Evolutionary conservation across 1,140 invertebrate genomes (phyloP), one percentile per base, ranked within the genome.

Genomic region (Philaenus spumarius): DNA sequence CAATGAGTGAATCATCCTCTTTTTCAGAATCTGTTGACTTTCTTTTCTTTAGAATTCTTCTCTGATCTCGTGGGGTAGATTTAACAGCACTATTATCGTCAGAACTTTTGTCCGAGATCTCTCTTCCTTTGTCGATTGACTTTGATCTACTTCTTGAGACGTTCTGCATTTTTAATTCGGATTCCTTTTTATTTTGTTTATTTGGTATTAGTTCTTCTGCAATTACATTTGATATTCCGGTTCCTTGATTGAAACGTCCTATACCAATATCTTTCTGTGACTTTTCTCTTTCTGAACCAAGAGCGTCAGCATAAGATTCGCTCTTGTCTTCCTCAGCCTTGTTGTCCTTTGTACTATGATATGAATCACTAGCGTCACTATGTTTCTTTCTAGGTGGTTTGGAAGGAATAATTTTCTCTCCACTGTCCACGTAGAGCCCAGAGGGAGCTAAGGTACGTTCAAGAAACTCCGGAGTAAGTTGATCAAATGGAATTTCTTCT

Each of bases 211-310:
- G 35, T 50, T 55, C 48, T 54, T 22, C 48, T 40, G 46, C 26
- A 39, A 54, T 55, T 50, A 42, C 65, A 50, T 11, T 35, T 24
- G 37, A 56, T 24, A 52, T 64, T 57, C 50, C 53, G 17, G n/a
- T 15, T 3, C 52, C 43, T 71, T 78, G 80, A 60, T 75, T 73
- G 0, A 81, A 81, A 68, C 82, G 83, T 35, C 78, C 80, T 70
- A 78, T 84, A 58, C 78, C 26, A 30, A 9, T 81, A 67, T 80
- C 76, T 62, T 77, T 66, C 20, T 80, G 78, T 52, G 77, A 58
- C 40, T 58, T 58, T 12, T 58, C 56, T 58, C 23, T 80, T 58
- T 78, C 73, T 26, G 78, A 78, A 58, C 77, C 55, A 9, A 55
- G 24, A 23, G 60, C 60, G 40, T 61, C 60, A 37, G 45, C 23